These are phyloP conservation scores for Drosophila arawakana DNA, from an alignment of 1,140 invertebrate species.

Conservation along the genomic window DNA sequence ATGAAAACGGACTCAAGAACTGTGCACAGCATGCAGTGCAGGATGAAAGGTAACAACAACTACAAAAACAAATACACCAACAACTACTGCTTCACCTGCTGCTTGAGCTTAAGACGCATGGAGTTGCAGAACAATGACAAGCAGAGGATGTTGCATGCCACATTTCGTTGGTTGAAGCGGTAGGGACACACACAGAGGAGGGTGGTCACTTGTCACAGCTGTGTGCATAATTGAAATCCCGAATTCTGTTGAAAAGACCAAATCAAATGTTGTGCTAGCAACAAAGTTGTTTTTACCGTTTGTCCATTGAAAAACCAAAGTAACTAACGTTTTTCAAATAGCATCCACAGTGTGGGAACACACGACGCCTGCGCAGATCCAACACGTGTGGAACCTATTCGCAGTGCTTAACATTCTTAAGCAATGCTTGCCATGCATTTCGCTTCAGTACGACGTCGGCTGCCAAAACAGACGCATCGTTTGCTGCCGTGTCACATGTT, in stretches of 20 bases:
- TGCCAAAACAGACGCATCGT: slow-evolving; percentile 57
- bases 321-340: slow-evolving; percentile 66
- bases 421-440: slow-evolving; percentile 28
- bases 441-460: slow-evolving; percentile 68
- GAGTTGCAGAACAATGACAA: slow-evolving; percentile 26
- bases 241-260: slow-evolving; percentile 27
- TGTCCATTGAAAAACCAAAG: slow-evolving; percentile 62
- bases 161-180: neutral
- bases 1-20: slow-evolving; percentile 37
- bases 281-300: slow-evolving; percentile 49
- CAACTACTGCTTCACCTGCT: neutral
- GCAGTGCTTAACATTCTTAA: slow-evolving; percentile 40
- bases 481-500: slow-evolving; percentile 9
- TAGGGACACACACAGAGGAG: neutral
- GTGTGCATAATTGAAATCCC: slow-evolving; percentile 72
- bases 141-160: slow-evolving; percentile 1
- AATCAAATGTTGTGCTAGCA: slow-evolving; percentile 45
- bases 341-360: slow-evolving; percentile 43
- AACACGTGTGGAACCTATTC: slow-evolving; percentile 47
- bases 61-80: neutral
- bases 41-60: neutral
- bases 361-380: slow-evolving; percentile 54
- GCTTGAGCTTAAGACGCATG: slow-evolving; percentile 49
- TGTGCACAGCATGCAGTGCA: slow-evolving; percentile 29
- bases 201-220: slow-evolving; percentile 41